Conservation (phyloP, 2,797 vertebrate genomes). For the Sebastes steindachneri region DNA sequence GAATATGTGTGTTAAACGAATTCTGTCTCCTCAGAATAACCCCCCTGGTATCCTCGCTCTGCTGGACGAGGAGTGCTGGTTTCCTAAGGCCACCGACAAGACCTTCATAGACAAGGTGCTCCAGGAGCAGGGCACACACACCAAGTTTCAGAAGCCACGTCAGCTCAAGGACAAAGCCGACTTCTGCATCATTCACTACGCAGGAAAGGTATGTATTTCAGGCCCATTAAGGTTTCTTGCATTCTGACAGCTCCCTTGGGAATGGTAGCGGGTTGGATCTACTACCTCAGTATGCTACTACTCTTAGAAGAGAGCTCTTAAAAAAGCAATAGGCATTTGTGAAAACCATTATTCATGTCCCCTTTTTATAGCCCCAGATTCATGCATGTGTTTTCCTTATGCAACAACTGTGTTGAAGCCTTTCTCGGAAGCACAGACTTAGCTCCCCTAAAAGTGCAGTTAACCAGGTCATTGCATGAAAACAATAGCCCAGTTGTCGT, state of each 20-base stretch:
- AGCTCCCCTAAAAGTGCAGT: slow-evolving; percentile 13
- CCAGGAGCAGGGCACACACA: slow-evolving; percentile 95
- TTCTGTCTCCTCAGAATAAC: slow-evolving; percentile 84
- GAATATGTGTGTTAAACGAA: not conserved
- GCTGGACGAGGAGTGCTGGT: slow-evolving; percentile 99
- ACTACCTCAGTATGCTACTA: not conserved
- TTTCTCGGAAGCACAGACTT: slow-evolving; percentile 10
- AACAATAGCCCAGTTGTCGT: slow-evolving; percentile 75
- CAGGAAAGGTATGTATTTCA: slow-evolving; percentile 88
- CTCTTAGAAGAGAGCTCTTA: not conserved
- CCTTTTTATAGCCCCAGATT: not conserved
- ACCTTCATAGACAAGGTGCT: slow-evolving; percentile 98
- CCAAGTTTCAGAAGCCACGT: slow-evolving; percentile 97
- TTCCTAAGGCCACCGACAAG: slow-evolving; percentile 98
- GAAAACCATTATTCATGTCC: not conserved
- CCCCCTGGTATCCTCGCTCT: slow-evolving; percentile 95
- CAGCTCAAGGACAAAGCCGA: slow-evolving; percentile 99
- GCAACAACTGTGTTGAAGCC: not conserved
- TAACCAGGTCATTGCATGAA: slow-evolving; percentile 59
- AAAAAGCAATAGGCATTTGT: not conserved
- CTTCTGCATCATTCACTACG: slow-evolving; percentile 98
- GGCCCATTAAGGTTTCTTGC: not conserved
- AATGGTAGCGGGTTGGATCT: not conserved
- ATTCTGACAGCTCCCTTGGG: not conserved
- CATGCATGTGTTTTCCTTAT: not conserved